Conservation (phyloP, 2,113 vertebrate genomes). For the Oxyruncus cristatus region DNA sequence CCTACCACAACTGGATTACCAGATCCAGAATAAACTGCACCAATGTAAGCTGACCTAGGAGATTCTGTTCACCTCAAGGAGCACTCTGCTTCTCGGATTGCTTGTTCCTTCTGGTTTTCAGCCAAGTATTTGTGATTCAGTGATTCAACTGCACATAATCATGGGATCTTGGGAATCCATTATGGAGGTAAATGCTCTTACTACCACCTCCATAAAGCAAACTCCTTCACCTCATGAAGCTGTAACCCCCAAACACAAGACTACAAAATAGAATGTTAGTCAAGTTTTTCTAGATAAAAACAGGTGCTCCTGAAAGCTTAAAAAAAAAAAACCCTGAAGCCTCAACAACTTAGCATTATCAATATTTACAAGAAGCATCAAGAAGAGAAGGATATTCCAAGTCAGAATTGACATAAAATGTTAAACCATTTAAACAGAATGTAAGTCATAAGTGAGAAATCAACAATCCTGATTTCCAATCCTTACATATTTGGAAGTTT, state of each 20-base stretch:
- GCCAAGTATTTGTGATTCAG: background rate
- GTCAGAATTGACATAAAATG: background rate
- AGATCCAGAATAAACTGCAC: background rate
- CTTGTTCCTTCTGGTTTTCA: background rate
- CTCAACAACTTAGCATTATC: background rate
- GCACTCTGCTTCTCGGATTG: background rate
- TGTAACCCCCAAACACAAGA: background rate
- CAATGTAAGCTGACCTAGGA: background rate
- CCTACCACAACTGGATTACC: background rate
- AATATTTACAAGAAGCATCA: background rate
- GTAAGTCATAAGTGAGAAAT: background rate
- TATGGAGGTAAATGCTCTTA: background rate
- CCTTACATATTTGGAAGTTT: background rate
- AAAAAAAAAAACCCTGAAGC: background rate
- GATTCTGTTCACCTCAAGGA: background rate
- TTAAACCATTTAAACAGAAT: background rate
- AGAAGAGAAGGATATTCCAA: background rate
- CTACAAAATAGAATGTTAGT: background rate
- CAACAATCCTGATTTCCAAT: background rate
- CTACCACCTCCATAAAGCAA: background rate
- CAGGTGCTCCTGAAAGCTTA: background rate
- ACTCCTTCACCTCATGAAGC: background rate
- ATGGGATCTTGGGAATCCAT: background rate
- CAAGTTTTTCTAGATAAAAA: background rate
- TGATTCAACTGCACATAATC: background rate